Conservation (phyloP, 2,113 vertebrate genomes). For the Oplegnathus fasciatus region DNA sequence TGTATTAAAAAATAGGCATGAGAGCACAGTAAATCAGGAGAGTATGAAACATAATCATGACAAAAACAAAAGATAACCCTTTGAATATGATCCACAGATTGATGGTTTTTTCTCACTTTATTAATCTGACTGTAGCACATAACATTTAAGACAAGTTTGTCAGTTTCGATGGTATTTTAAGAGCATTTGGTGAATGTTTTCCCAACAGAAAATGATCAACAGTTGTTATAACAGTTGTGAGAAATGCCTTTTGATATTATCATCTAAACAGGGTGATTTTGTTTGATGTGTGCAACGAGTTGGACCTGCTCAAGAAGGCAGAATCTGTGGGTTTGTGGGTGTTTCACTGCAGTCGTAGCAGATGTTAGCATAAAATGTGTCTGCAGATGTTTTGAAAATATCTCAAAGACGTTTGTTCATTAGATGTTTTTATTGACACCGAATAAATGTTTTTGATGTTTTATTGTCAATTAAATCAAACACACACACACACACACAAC, state of each 20-base stretch:
- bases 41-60: neutral
- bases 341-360: slow-evolving; percentile 62
- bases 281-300: slow-evolving; percentile 78
- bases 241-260: slow-evolving; percentile 60
- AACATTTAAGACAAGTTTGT: neutral
- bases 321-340: slow-evolving; percentile 55
- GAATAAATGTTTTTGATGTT: slow-evolving; percentile 20
- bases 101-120: neutral
- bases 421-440: slow-evolving; percentile 40
- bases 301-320: slow-evolving; percentile 69
- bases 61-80: neutral
- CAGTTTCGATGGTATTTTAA: neutral
- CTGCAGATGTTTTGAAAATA: slow-evolving; percentile 74
- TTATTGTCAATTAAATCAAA: slow-evolving; percentile 27
- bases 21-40: neutral
- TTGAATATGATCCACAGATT: neutral
- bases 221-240: slow-evolving; percentile 69
- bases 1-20: neutral
- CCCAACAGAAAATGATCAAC: slow-evolving; percentile 48
- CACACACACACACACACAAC: neutral
- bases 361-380: slow-evolving; percentile 68
- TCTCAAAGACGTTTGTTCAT: slow-evolving; percentile 59
- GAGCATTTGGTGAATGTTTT: slow-evolving; percentile 4
- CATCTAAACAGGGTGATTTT: slow-evolving; percentile 63
- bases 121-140: neutral